These are phyloP conservation scores for Salvator merianae DNA, from an alignment of 2,113 vertebrate genomes.

Conservation along the genomic window DNA sequence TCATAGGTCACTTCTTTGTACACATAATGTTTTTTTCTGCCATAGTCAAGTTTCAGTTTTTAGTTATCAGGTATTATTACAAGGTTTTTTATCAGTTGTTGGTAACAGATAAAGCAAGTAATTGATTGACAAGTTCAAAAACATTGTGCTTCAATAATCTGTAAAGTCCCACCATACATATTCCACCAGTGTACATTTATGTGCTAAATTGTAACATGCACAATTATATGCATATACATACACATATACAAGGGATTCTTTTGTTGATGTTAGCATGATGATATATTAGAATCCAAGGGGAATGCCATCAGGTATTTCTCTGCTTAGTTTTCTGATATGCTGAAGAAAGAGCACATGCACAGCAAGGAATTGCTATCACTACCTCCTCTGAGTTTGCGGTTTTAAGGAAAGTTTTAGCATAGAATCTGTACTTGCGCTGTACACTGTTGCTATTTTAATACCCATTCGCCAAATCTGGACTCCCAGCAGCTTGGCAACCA, in stretches of 20 bases:
- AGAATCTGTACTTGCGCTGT: neutral
- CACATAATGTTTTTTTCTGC: neutral
- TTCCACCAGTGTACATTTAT: too few species aligned
- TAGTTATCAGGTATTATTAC: neutral
- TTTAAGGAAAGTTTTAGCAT: neutral
- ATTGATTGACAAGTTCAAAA: neutral
- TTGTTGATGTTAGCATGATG: neutral
- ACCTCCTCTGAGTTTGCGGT: neutral
- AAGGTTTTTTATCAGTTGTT: neutral
- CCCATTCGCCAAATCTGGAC: too few species aligned
- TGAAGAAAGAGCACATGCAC: neutral
- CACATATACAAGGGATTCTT: neutral
- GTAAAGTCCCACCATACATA: too few species aligned
- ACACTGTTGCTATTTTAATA: too few species aligned
- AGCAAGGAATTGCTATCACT: neutral
- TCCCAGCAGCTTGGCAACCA: too few species aligned
- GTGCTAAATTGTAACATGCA: neutral
- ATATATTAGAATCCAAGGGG: neutral
- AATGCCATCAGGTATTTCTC: neutral
- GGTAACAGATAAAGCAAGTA: neutral
- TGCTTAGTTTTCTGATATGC: neutral
- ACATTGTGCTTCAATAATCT: neutral
- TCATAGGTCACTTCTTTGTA: neutral
- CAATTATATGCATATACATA: neutral
- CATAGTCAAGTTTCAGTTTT: neutral